Evolutionary conservation across 2,888 invertebrate genomes (phyloP).

Genomic region (Petrophora chlorosata): DNA sequence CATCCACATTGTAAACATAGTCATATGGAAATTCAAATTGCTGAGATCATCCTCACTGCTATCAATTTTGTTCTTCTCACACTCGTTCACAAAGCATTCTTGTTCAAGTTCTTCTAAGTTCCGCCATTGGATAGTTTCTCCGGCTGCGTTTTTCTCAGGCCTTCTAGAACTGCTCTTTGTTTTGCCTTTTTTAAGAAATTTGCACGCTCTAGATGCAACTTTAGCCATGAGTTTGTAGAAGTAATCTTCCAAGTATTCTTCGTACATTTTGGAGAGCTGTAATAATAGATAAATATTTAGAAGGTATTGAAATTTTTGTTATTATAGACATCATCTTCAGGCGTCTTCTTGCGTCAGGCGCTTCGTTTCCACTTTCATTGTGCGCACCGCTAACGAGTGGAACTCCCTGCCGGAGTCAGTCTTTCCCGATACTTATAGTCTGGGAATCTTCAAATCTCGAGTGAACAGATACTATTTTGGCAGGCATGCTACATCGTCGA

Average conservation of each 20-base stretch:
- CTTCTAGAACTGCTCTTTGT: background rate
- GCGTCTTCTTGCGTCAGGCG: too few relatives aligned
- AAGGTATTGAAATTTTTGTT: background rate
- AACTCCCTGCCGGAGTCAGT: too few relatives aligned
- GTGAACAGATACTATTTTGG: too few relatives aligned
- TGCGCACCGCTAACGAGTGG: too few relatives aligned
- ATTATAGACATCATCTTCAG: too few relatives aligned
- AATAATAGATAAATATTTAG: background rate
- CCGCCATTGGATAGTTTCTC: slow-evolving; percentile 32
- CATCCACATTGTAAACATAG: slow-evolving; percentile 87
- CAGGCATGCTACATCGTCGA: too few relatives aligned
- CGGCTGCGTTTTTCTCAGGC: slow-evolving; percentile 23
- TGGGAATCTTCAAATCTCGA: too few relatives aligned
- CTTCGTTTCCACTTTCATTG: too few relatives aligned
- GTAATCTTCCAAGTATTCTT: slow-evolving; percentile 88
- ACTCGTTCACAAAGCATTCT: slow-evolving; percentile 31
- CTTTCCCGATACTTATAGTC: too few relatives aligned
- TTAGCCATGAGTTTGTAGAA: slow-evolving; percentile 77
- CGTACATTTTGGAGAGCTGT: slow-evolving; percentile 89
- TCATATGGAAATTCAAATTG: slow-evolving; percentile 88
- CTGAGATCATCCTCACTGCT: slow-evolving; percentile 61
- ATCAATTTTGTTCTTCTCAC: slow-evolving; percentile 18
- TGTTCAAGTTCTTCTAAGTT: slow-evolving; percentile 30
- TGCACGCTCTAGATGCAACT: slow-evolving; percentile 60
- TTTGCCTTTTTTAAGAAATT: slow-evolving; percentile 43